These are phyloP conservation scores for Gymnorhina tibicen DNA, from an alignment of 2,113 vertebrate genomes.

Conservation along the genomic window DNA sequence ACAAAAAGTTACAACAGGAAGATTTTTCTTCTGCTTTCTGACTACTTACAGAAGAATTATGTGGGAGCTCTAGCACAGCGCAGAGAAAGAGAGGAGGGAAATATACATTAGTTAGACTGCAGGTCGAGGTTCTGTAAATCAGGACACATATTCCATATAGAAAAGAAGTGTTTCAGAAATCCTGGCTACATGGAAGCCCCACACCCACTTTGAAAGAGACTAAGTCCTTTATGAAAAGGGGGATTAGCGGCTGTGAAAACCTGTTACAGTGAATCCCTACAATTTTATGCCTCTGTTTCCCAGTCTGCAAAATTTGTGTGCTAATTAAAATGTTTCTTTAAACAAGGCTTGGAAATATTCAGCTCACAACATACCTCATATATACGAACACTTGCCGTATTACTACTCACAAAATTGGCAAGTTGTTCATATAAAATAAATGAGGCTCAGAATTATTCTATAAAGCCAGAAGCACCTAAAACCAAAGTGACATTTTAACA, in stretches of 20 bases:
- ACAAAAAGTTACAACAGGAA: background rate
- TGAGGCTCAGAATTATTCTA: conserved; percentile 9
- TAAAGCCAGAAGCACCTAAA: conserved; percentile 30
- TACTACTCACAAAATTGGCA: conserved; percentile 22
- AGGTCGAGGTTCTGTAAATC: background rate
- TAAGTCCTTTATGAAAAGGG: background rate
- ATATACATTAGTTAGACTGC: background rate
- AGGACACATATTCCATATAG: background rate
- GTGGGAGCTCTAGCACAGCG: background rate
- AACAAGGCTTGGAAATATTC: background rate
- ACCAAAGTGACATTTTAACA: background rate
- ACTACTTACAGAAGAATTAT: background rate
- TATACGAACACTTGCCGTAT: background rate
- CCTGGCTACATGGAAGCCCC: background rate
- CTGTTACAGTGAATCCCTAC: background rate
- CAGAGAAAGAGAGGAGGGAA: background rate
- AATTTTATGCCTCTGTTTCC: background rate
- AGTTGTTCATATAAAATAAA: conserved; percentile 39
- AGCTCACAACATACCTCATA: background rate
- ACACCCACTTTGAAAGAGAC: background rate
- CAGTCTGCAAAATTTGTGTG: background rate
- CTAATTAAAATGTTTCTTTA: background rate
- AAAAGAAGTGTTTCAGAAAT: background rate
- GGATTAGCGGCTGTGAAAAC: background rate
- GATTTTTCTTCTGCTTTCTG: background rate